Base-by-base conservation (phyloP, 2,113 vertebrate genomes). In the Otis tarda region DNA sequence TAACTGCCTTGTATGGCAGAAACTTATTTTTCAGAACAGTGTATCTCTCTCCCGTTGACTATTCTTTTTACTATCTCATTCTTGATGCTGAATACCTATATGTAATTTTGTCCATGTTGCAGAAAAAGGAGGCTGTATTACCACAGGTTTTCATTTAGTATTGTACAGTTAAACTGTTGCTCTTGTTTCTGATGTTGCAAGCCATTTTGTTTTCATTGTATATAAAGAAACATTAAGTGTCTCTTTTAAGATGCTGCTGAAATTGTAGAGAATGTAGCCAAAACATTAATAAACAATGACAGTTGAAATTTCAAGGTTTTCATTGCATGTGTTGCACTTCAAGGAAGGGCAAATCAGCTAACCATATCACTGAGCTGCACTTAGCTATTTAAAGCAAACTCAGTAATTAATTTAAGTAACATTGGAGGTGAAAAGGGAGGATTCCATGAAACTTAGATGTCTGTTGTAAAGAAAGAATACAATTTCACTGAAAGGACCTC, bases 221-320 rank as follows among this genome's bases (percentile, higher is more conserved):
- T 95, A 98, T 98, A 98, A 97, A 96, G 97, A 98, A 97, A 98
- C 97, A 98, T 97, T 98, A 97, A 97, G 97, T 98, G 98, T 98
- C 98, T 98, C 98, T 98, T 98, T 98, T 97, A 98, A 98, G 96
- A 98, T 98, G 98, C 98, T 98, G 98, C 98, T 98, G 98, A 98
- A 98, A 98, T 98, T 98, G 98, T 98, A 98, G 98, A 98, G 98
- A 98, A 98, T 98, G 98, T 98, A 98, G 98, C 97, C 97, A 97
- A 98, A 98, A 98, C 95, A 98, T 97, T 98, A 98, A 98, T 98
- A 98, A 98, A 98, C 96, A 96, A 97, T 97, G 97, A 98, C 97
- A 98, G 97, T 98, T 98, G 97, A 98, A 98, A 98, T 98, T 97
- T 98, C 94, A 97, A 97, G 86, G 93, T 93, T 96, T 97, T 94